Percentiles rank a stretch among this genome's conserved stretches.
Conservation (phyloP, 2,113 vertebrate species). For the Hippocampus guttulatus region DNA sequence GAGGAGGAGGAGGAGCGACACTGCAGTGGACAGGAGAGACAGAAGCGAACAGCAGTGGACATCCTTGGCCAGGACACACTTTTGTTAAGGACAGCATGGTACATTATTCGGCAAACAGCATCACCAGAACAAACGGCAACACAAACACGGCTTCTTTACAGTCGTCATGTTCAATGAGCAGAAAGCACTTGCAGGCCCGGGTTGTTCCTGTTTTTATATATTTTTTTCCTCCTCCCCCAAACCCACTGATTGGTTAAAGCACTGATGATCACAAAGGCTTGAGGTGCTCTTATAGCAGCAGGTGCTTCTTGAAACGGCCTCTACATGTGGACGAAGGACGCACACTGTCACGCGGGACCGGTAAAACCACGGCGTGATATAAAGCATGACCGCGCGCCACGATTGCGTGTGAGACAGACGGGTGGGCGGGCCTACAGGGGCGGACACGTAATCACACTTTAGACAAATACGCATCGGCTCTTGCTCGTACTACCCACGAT, state of each 20-base stretch:
- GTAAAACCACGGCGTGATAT: constrained; percentile 48
- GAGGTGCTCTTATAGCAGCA: constrained; percentile 66
- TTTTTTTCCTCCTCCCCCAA: constrained; percentile 13
- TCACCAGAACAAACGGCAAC: constrained; percentile 64
- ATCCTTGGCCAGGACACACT: constrained; percentile 73
- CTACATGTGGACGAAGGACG: constrained; percentile 54
- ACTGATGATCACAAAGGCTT: constrained; percentile 73
- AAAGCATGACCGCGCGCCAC: constrained; percentile 54
- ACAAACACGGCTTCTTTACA: constrained; percentile 67
- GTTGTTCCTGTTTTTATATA: not conserved
- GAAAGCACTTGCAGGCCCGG: constrained; percentile 65
- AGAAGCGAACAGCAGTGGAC: constrained; percentile 70
- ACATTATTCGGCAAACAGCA: constrained; percentile 52
- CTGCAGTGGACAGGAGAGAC: constrained; percentile 68
- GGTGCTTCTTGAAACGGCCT: constrained; percentile 64
- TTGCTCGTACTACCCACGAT: constrained; percentile 43
- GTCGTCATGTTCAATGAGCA: constrained; percentile 58
- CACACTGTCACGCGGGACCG: constrained; percentile 53
- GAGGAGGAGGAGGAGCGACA: constrained; percentile 49
- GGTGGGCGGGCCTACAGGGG: constrained; percentile 9
- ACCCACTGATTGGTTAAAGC: constrained; percentile 68
- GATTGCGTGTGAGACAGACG: constrained; percentile 25
- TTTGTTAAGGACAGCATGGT: constrained; percentile 64
- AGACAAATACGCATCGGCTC: constrained; percentile 50
- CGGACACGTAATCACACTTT: constrained; percentile 48